These are phyloP conservation scores for Rhagonycha lutea DNA, from an alignment of 2,888 invertebrate genomes.

Conservation along the genomic window DNA sequence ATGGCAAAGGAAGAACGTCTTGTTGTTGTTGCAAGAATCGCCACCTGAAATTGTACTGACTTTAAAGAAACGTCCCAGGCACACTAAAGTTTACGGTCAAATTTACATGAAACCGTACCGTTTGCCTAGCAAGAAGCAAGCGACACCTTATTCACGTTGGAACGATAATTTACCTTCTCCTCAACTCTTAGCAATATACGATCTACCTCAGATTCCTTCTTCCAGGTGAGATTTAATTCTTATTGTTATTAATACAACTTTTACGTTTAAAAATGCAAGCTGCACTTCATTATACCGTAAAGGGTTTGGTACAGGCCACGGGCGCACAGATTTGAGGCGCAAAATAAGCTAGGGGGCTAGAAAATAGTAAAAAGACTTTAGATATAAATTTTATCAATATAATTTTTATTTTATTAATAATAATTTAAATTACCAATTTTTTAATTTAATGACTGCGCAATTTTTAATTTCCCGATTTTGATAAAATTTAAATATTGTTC, in stretches of 20 bases:
- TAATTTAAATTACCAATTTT: no score
- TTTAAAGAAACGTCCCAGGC: conserved; percentile 80
- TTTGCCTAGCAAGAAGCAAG: conserved; percentile 72
- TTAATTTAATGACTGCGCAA: no score
- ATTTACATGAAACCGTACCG: conserved; percentile 74
- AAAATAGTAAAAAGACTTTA: no score
- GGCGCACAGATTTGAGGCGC: background rate
- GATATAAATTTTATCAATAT: no score
- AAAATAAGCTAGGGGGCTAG: no score
- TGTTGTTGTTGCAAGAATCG: conserved; percentile 74
- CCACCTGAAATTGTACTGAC: conserved; percentile 81
- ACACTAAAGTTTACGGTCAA: conserved; percentile 78
- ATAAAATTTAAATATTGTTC: no score
- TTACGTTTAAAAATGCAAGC: no score
- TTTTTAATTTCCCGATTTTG: no score
- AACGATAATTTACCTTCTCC: conserved; percentile 72
- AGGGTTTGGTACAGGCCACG: background rate
- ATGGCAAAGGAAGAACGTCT: conserved; percentile 80
- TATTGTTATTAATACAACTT: background rate
- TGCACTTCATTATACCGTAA: no score
- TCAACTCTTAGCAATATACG: conserved; percentile 64
- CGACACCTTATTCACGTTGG: conserved; percentile 67
- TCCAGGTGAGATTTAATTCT: conserved; percentile 58
- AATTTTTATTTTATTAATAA: no score
- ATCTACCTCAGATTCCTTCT: conserved; percentile 61